Conservation (phyloP, 2,888 invertebrate species). For the Leptura quadrifasciata region DNA sequence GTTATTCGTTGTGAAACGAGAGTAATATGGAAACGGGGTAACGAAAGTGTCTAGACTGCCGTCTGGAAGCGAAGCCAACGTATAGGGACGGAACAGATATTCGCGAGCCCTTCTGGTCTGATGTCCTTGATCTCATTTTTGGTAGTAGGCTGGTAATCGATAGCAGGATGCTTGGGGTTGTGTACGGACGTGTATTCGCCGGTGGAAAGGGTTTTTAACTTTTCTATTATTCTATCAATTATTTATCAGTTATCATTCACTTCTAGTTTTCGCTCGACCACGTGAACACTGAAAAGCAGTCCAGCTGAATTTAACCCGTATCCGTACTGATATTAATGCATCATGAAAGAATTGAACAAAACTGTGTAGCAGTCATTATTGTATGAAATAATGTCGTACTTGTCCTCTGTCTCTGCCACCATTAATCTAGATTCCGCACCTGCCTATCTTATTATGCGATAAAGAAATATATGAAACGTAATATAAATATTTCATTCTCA, state of each 20-base stretch:
- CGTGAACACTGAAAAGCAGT: not conserved
- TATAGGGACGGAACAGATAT: conserved; percentile 4
- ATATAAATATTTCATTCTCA: no score
- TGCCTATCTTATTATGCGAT: no score
- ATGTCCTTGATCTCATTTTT: conserved; percentile 26
- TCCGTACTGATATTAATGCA: no score
- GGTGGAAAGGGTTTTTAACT: not conserved
- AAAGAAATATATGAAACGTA: no score
- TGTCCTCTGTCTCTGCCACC: no score
- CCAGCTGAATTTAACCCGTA: not conserved
- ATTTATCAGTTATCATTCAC: not conserved
- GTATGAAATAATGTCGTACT: no score
- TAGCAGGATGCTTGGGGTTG: conserved; percentile 2
- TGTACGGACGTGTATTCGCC: not conserved
- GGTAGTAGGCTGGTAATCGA: conserved; percentile 21
- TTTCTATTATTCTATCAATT: not conserved
- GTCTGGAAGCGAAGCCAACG: conserved; percentile 17
- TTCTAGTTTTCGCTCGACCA: not conserved
- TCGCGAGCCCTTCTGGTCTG: conserved; percentile 17
- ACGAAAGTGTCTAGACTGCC: conserved; percentile 30
- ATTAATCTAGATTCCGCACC: no score
- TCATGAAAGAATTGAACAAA: no score
- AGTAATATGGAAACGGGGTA: conserved; percentile 4
- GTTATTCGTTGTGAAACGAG: not conserved
- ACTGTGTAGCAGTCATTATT: no score